Evolutionary conservation across 2,797 vertebrate species (phyloP).

Genomic region (Netta rufina): DNA sequence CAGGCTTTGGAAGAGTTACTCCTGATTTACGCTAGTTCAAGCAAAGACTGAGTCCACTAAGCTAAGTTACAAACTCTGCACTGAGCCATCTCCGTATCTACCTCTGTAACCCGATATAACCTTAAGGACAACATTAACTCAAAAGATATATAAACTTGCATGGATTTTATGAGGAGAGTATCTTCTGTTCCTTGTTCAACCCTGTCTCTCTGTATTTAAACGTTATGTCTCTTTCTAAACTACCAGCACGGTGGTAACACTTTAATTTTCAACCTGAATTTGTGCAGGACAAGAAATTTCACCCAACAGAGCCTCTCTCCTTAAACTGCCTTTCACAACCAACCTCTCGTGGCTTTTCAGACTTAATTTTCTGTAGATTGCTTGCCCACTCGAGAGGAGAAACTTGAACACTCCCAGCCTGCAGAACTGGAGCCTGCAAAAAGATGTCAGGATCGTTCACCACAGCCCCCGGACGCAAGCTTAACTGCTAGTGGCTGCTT

Average conservation of each 20-base stretch:
- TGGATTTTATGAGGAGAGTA: background rate
- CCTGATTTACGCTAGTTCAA: background rate
- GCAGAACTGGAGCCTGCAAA: conserved; percentile 70
- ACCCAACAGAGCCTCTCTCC: conserved; percentile 43
- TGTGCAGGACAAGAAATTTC: background rate
- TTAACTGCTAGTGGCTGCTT: conserved; percentile 77
- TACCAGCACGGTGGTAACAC: background rate
- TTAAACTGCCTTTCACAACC: conserved; percentile 76
- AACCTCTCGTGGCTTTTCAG: conserved; percentile 76
- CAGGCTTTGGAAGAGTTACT: background rate
- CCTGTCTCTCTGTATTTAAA: background rate
- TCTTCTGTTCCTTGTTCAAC: background rate
- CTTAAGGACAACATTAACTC: background rate
- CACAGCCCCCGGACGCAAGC: conserved; percentile 56
- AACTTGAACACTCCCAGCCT: conserved; percentile 69
- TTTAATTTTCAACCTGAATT: conserved; percentile 35
- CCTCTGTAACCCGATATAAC: background rate
- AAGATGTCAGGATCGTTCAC: conserved; percentile 77
- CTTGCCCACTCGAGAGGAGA: conserved; percentile 85
- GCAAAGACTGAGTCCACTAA: background rate
- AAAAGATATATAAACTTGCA: accelerated
- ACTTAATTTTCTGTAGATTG: conserved; percentile 88
- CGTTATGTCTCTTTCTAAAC: background rate
- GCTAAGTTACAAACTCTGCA: background rate
- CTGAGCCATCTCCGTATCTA: background rate